Conservation (phyloP, 1,140 invertebrate genomes). For the Drosophila aff. region DNA sequence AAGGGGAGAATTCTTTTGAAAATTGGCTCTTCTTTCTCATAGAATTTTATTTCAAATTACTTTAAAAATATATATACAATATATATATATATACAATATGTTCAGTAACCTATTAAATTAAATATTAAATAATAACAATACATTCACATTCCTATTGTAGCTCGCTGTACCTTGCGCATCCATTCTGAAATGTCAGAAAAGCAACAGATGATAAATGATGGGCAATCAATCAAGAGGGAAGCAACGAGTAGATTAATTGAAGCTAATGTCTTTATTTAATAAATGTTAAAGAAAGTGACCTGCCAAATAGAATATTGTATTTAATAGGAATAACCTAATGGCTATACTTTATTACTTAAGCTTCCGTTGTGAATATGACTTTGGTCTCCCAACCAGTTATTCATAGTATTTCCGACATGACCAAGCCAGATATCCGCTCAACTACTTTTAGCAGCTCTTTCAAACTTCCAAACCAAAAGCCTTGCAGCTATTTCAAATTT, state of each 20-base stretch:
- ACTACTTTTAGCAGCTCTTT: constrained; percentile 55
- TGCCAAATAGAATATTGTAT: not conserved
- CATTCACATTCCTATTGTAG: not conserved
- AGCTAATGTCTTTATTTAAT: constrained; percentile 21
- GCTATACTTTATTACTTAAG: not conserved
- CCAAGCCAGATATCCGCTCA: constrained; percentile 35
- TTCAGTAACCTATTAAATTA: not conserved
- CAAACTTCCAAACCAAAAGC: constrained; percentile 66
- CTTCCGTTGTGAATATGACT: not conserved
- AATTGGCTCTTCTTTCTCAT: too few species aligned
- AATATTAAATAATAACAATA: not conserved
- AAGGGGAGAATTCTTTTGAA: not conserved
- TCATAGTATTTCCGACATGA: constrained; percentile 28
- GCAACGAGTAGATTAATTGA: constrained; percentile 15
- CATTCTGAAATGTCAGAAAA: constrained; percentile 6
- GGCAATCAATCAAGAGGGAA: constrained; percentile 23
- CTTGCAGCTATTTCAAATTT: constrained; percentile 69
- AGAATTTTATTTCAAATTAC: not conserved
- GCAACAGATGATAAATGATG: constrained; percentile 16
- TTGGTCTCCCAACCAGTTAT: not conserved
- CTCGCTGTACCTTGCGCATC: not conserved
- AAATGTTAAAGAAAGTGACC: constrained; percentile 1
- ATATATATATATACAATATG: not conserved
- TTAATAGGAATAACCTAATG: not conserved
- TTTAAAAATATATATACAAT: too few species aligned